These are phyloP conservation scores for Malthinus seriepunctatus DNA, from an alignment of 2,888 invertebrate genomes.

Conservation along the genomic window DNA sequence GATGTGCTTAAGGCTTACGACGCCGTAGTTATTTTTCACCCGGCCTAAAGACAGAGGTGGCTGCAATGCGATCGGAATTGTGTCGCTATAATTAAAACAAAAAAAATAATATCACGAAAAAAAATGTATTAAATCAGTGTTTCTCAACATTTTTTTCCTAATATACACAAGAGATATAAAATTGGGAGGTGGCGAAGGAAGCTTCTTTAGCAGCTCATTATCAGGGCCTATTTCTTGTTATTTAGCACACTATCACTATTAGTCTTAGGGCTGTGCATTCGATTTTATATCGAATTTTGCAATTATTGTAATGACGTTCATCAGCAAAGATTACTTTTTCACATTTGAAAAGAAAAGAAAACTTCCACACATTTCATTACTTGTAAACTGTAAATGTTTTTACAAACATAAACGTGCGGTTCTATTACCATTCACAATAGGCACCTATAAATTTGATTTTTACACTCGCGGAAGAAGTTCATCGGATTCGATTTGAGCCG, in stretches of 20 bases:
- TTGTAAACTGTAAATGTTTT: slow-evolving; percentile 6
- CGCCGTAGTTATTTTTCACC: slow-evolving; percentile 36
- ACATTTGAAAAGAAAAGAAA: slow-evolving; percentile 15
- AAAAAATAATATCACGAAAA: slow-evolving; percentile 9
- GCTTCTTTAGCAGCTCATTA: slow-evolving; percentile 42
- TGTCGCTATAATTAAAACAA: slow-evolving; percentile 28
- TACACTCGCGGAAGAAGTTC: not conserved
- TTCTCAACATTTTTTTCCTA: slow-evolving; percentile 4
- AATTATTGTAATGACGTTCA: slow-evolving; percentile 27
- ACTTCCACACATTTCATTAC: slow-evolving; percentile 21
- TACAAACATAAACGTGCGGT: slow-evolving; percentile 1
- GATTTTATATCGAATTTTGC: slow-evolving; percentile 33
- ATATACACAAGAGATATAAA: slow-evolving; percentile 13
- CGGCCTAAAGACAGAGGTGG: slow-evolving; percentile 44
- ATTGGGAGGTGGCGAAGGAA: slow-evolving; percentile 32
- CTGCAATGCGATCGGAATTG: slow-evolving; percentile 53
- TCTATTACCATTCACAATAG: slow-evolving; percentile 17
- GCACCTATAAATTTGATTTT: not conserved
- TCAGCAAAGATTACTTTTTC: slow-evolving; percentile 32
- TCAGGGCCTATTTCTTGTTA: slow-evolving; percentile 40
- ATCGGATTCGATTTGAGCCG: not conserved
- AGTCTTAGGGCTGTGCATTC: slow-evolving; percentile 42
- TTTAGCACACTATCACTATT: slow-evolving; percentile 36
- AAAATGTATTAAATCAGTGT: too few species aligned
- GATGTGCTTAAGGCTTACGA: slow-evolving; percentile 29